A percentile compares a stretch with the other conserved stretches of the same genome.
Conservation (phyloP, 2,888 invertebrate species). For the Leucania comma region DNA sequence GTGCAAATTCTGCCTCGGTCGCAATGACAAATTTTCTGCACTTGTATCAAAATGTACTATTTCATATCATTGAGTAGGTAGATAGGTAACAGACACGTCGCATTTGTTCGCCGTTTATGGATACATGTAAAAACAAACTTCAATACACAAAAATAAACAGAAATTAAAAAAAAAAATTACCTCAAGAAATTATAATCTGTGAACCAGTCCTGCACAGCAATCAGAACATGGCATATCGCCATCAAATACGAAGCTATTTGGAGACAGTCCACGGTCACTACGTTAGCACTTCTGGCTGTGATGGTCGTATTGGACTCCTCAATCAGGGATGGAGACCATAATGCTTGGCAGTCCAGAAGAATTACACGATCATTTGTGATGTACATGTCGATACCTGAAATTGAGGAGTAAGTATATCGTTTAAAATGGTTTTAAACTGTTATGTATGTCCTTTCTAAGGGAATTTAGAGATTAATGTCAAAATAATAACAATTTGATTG, state of each 20-base stretch:
- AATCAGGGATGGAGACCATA: constrained; percentile 94
- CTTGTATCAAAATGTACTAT: no score
- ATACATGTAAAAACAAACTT: not conserved
- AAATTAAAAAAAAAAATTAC: constrained; percentile 73
- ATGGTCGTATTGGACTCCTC: constrained; percentile 90
- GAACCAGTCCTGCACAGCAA: constrained; percentile 97
- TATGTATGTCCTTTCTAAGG: no score
- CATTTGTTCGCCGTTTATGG: not conserved
- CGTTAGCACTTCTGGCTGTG: constrained; percentile 89
- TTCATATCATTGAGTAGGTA: not conserved
- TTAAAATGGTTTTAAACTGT: no score
- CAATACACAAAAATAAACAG: not conserved
- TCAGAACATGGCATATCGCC: constrained; percentile 97
- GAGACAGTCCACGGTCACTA: constrained; percentile 93
- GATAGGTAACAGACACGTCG: not conserved
- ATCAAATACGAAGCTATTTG: constrained; percentile 96
- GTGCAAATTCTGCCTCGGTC: no score
- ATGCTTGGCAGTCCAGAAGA: constrained; percentile 96
- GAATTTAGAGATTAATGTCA: no score
- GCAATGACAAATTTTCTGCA: no score
- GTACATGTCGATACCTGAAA: constrained; percentile 93
- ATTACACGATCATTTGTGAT: constrained; percentile 94
- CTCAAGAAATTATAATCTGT: constrained; percentile 95
- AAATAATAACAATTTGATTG: no score
- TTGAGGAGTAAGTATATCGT: constrained; percentile 7